phyloP scores from a whole-genome alignment of 2,797 vertebrate species.

The Liasis olivaceus region DNA sequence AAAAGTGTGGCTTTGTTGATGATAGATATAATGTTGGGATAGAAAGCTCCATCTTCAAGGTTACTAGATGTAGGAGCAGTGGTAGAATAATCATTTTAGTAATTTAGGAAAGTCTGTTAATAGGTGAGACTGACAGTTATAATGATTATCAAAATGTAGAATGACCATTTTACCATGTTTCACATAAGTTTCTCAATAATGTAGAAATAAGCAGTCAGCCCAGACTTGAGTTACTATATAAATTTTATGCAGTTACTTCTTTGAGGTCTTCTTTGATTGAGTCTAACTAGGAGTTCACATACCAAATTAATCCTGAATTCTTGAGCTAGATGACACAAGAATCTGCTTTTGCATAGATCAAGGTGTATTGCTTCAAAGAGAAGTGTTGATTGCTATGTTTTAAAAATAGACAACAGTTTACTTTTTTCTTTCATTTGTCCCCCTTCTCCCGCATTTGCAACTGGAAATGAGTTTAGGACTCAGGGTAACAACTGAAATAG shows the following conservation, averaged over 20 bases:
- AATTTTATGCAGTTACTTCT: neutral
- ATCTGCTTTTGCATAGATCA: neutral
- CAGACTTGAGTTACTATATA: neutral
- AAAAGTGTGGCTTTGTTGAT: slow-evolving; percentile 1
- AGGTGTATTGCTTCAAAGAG: neutral
- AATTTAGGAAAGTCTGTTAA: neutral
- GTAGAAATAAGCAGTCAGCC: neutral
- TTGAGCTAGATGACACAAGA: neutral
- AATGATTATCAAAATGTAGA: neutral
- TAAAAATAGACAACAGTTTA: neutral
- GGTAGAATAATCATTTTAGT: neutral
- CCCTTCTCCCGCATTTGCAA: neutral
- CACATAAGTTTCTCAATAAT: neutral
- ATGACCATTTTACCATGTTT: neutral
- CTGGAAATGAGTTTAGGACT: neutral
- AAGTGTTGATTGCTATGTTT: neutral
- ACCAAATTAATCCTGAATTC: neutral
- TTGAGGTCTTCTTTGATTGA: neutral
- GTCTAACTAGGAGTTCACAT: neutral
- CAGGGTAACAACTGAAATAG: neutral
- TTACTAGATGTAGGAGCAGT: slow-evolving; percentile 3
- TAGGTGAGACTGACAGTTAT: neutral
- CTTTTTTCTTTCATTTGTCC: neutral
- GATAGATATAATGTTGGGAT: neutral
- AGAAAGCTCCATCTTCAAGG: neutral